Base-by-base conservation (phyloP, 2,797 vertebrate genomes). In the Borostomias antarcticus region DNA sequence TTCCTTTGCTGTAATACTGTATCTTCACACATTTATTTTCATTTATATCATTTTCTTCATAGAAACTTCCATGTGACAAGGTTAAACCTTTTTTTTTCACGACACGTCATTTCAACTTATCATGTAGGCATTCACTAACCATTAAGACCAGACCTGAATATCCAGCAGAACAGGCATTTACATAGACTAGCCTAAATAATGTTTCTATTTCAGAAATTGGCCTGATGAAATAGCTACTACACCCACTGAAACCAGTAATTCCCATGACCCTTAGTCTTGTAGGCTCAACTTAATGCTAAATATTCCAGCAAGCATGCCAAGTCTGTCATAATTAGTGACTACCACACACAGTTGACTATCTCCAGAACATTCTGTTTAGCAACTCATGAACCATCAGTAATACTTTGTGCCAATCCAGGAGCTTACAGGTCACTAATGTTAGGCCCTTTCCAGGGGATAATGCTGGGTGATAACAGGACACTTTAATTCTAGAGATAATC, bases 341-440 rank as follows among this genome's bases (percentile, higher is more conserved):
- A 48, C 45, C 4, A 48, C 5, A 48, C n/a, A 4, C 40, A 30
- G 28, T 54, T 29, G 15, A 54, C 17, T 32, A 29, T 54, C 13
- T 30, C 11, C 6, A n/a, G 54, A 32, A 33, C 30, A 35, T 29
- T 30, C 53, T 21, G n/a, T 23, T 35, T 28, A 57, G 54, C 30
- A 57, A 48, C 64, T 76, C 62, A 53, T 80, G 76, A 76, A 85
- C 76, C 79, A 79, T 66, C 61, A 9, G 53, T 23, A 13, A 10
- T 26, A 59, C 67, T 0, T 13, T 59, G 11, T 26, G 76, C 68
- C 68, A 79, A 70, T 72, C 72, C 43, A 35, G 40, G 21, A 63
- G 72, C 73, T 84, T 72, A 86, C 71, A 79, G 74, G 77, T 86
- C 80, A 82, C 73, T 72, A 62, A 72, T 75, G 84, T 77, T 74